Evolutionary conservation across 2,797 vertebrate species (phyloP), one percentile per base, ranked within the genome.

Genomic region (Hapalemur alaotrensis): DNA sequence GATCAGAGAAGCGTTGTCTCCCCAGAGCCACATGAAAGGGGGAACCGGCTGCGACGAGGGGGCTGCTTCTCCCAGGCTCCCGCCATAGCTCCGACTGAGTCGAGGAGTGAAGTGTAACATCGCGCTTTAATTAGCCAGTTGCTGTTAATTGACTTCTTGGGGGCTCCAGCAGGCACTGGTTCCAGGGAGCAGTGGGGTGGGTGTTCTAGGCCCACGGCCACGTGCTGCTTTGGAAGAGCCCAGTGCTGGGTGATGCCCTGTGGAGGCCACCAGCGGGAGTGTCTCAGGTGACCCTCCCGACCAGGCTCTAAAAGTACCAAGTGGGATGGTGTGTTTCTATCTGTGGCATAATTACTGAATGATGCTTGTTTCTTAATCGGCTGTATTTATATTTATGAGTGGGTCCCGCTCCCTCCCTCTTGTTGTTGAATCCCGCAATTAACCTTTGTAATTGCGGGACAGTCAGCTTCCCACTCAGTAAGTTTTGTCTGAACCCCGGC

Each of bases 21-120:
- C 96, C 97, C 86, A 95, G 97, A 89, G 97, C 95, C 96, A 98
- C 98, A 98, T 98, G 98, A 98, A 99, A 98, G 98, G 92, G 70
- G 85, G 84, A 95, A 97, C 96, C 89, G 35, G 94, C 91, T 97
- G 97, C 98, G 98, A 92, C 2, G 1, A 22, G 7, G 79, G 85
- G 69, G 91, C 91, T 59, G 63, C 54, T 98, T 59, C 88, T 95
- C 97, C 41, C 15, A 91, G 92, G 90, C 97, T 97, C 96, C 98
- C 92, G 38, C 97, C 85, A 94, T 2, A 23, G 95, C 95, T 97
- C 69, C 8, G 63, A 95, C 91, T 94, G 97, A 98, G 96, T 93
- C 96, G 76, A 91, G 89, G 95, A 98, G 82, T 93, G 95, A 97
- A 90, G 84, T 75, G 92, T 82, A 91, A 95, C 85, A 43, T 96